Evolutionary conservation across 2,113 vertebrate genomes (phyloP), one percentile per base, ranked within the genome.

Genomic region (Clinocottus analis): DNA sequence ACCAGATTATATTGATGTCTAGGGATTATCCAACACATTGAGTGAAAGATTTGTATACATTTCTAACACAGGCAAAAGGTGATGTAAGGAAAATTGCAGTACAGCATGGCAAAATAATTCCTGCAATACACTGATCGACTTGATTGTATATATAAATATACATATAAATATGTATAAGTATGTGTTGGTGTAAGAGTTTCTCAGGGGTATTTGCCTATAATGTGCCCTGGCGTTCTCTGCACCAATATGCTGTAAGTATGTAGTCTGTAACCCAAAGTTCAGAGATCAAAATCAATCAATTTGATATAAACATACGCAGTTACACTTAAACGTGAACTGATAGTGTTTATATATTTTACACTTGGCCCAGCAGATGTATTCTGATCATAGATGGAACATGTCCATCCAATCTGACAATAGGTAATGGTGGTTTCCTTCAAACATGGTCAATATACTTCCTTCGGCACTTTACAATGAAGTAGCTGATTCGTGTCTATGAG

Each of bases 401-500:
- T 25, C 19, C 29, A 29, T 23, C 16, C 66, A 45, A 53, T 29
- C 41, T n/a, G 35, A n/a, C 8, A 60, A 14, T 27, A 51, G 16
- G 21, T 7, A 29, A 13, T 25, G 11, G 51, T 55, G 51, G 51
- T 56, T 12, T 49, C 3, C 37, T 64, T 75, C 71, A 35, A 71
- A 43, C 16, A 29, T n/a, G 27, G 65, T 71, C 35, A 56, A 10
- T 72, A n/a, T 51, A 0, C 33, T 35, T 41, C 25, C 55, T 33
- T 47, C 61, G 17, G 62, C 71, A 66, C 23, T 65, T 9, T 39
- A 17, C 56, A 45, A 27, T 47, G 29, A 61, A 72, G 31, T 41
- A 61, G 11, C 23, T 79, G 49, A 78, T 80, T 41, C 0, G 14
- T 56, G 63, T 64, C 12, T 51, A 3, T 53, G n/a, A 45, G 33